Percentiles rank a stretch among this genome's conserved stretches.
Conservation (phyloP, 2,113 vertebrate genomes). For the Butorides virescens region DNA sequence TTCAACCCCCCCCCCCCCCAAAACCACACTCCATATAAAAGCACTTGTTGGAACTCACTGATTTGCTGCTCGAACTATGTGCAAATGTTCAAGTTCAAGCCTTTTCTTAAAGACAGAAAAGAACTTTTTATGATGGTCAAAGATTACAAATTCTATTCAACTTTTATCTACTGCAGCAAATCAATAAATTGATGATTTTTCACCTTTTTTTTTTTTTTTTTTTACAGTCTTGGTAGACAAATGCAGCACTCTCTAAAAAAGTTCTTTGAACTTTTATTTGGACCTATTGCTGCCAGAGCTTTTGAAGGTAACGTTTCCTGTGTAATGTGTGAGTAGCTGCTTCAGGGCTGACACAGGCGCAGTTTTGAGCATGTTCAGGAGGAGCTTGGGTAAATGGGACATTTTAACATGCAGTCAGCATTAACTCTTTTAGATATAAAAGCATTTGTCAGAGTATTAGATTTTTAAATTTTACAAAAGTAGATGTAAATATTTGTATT, state of each 20-base stretch:
- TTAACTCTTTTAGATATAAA: not conserved
- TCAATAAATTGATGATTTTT: not conserved
- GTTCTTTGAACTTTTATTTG: not conserved
- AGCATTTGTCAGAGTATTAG: not conserved
- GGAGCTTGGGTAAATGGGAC: not conserved
- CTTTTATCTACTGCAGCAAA: accelerated
- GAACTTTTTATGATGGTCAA: not conserved
- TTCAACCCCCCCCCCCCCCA: not conserved
- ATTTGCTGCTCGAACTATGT: not conserved
- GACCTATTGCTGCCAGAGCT: not conserved
- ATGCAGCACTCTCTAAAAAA: not conserved
- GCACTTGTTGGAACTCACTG: not conserved
- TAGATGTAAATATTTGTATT: not conserved
- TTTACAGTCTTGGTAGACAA: not conserved
- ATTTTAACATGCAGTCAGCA: not conserved
- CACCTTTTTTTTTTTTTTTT: not conserved
- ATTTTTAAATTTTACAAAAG: not conserved
- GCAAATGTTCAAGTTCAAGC: not conserved
- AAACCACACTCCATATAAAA: not conserved
- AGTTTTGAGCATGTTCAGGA: not conserved
- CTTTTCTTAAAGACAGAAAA: not conserved
- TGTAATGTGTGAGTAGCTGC: not conserved
- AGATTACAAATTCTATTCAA: not conserved
- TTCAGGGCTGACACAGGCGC: not conserved
- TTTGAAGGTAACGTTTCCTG: not conserved